Evolutionary conservation across 2,113 vertebrate species (phyloP), one percentile per base, ranked within the genome.

Genomic region (Alces alces): DNA sequence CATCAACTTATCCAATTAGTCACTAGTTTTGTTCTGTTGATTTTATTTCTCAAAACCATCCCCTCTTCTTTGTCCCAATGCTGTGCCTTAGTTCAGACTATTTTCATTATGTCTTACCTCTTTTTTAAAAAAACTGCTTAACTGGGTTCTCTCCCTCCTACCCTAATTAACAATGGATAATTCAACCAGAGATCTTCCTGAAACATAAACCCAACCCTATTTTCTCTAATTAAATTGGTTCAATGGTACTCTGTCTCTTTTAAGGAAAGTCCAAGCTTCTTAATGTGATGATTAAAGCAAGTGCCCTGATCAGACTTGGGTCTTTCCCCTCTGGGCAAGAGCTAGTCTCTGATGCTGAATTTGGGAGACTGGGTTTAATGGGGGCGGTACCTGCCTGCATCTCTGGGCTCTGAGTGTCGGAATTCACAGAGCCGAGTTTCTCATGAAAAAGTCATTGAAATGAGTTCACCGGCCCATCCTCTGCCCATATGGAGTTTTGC

Each of bases 301-400:
- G 50, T 2, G 1, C 45, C 47, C 50, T 25, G 50, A 28, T 5
- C 3, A 3, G 36, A 47, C 13, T 3, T 7, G 28, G 33, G 9
- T 13, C 19, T 85, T 54, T 73, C 1, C 14, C 6, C 1, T 57
- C 30, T 58, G 52, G 30, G 28, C 13, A 12, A 33, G 79, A 7
- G 28, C 61, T 36, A 30, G 52, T 2, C 54, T 95, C 36, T 0
- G 36, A 30, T 2, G 58, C n/a, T 27, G 17, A 52, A 8, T 30
- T 3, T 2, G 39, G 64, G 57, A 39, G 50, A 16, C 3, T 15
- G 1, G 0, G 28, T 23, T 19, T 45, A 21, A 43, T 0, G 7
- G 55, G 21, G 8, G 0, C 11, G 33, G 6, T 43, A 12, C 28
- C 23, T 21, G 6, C 30, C 60, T 6, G 2, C 3, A 7, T 10